Conservation (phyloP, 2,888 invertebrate genomes). For the Hypena proboscidalis region DNA sequence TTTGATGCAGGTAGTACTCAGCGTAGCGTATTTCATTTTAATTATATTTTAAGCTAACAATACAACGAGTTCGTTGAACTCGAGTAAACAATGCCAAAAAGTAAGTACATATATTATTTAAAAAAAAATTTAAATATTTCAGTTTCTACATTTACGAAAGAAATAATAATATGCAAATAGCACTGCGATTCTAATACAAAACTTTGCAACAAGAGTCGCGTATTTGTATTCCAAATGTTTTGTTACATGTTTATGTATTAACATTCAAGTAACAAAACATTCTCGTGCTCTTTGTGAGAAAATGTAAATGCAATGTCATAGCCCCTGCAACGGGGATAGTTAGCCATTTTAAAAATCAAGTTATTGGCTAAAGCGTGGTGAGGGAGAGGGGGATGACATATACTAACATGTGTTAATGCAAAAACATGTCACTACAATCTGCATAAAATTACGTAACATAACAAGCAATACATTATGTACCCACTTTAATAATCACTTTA, state of each 20-base stretch:
- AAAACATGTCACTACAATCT: no score
- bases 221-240: conserved; percentile 10
- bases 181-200: conserved; percentile 4
- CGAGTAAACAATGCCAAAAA: conserved; percentile 17
- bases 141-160: conserved; percentile 15
- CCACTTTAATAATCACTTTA: no score
- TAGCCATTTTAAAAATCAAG: no score
- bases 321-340: no score
- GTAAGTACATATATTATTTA: no score
- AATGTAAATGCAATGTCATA: conserved; percentile 12
- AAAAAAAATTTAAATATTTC: no score
- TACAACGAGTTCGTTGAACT: conserved; percentile 49
- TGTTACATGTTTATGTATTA: conserved; percentile 21
- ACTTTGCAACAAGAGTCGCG: not conserved
- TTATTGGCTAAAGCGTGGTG: no score
- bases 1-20: conserved; percentile 54
- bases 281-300: conserved; percentile 6
- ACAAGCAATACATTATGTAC: no score
- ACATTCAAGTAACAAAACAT: conserved; percentile 11
- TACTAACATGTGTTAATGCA: no score
- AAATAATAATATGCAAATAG: conserved; percentile 20
- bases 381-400: no score
- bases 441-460: no score
- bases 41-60: conserved; percentile 56
- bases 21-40: conserved; percentile 59